Conservation (phyloP, 2,797 vertebrate genomes). For the Phoebastria nigripes region DNA sequence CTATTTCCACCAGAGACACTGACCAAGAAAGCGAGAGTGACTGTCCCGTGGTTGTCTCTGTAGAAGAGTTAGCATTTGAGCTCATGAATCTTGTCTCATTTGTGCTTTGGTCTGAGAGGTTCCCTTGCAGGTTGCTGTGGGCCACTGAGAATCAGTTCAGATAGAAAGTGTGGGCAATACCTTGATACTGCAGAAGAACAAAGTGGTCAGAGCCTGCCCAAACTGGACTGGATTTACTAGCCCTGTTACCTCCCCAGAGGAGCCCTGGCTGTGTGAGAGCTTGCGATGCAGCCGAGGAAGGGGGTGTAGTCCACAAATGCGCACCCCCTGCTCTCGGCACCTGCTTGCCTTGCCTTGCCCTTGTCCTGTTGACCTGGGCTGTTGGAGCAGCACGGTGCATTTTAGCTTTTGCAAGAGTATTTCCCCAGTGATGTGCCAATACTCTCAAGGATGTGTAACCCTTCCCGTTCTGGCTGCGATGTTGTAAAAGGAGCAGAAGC, state of each 20-base stretch:
- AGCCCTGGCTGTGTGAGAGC: not conserved
- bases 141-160: not conserved
- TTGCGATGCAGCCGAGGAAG: not conserved
- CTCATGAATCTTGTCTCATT: not conserved
- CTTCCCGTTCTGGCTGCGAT: fast-evolving
- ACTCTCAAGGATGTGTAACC: not conserved
- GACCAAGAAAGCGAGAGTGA: not conserved
- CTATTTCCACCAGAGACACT: not conserved
- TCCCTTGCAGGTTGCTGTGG: not conserved
- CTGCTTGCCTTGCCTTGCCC: not conserved
- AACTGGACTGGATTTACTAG: not conserved
- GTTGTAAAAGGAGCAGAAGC: not conserved
- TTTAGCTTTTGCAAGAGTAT: not conserved
- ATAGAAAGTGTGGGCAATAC: not conserved
- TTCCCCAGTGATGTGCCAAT: not conserved
- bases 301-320: no score
- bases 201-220: not conserved
- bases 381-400: not conserved
- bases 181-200: not conserved
- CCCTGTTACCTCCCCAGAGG: not conserved
- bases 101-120: not conserved
- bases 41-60: not conserved
- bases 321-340: not conserved
- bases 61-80: not conserved
- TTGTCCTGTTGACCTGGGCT: fast-evolving